These are phyloP conservation scores for Drosophila tsacasi DNA, from an alignment of 1,140 invertebrate species.

Conservation along the genomic window DNA sequence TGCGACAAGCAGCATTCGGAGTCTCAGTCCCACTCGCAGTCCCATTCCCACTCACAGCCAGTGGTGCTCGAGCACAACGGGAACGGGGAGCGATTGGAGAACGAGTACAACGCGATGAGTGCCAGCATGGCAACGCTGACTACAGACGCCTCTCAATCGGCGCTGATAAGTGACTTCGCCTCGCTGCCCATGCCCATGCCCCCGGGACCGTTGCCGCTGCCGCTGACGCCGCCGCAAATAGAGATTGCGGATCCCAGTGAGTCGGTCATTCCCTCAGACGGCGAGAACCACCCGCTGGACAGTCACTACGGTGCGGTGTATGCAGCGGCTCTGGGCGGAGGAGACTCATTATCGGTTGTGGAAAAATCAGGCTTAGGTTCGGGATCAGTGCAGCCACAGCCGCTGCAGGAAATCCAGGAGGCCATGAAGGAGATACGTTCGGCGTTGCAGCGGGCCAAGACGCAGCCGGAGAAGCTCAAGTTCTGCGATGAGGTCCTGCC, in stretches of 20 bases:
- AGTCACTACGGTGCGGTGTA: conserved; percentile 64
- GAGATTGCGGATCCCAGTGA: conserved; percentile 39
- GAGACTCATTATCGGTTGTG: conserved; percentile 23
- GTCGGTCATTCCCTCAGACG: conserved; percentile 9
- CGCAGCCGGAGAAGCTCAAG: conserved; percentile 82
- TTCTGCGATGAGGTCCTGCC: conserved; percentile 78
- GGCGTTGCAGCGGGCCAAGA: conserved; percentile 90
- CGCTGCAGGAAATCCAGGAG: conserved; percentile 86
- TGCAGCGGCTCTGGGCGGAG: conserved; percentile 62
- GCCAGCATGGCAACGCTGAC: conserved; percentile 45
- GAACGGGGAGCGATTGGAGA: conserved; percentile 60
- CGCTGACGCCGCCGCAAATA: conserved; percentile 52
- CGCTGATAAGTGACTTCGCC: conserved; percentile 61
- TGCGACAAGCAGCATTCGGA: conserved; percentile 59
- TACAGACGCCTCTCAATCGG: conserved; percentile 46
- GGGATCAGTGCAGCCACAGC: conserved; percentile 28
- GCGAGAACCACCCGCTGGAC: conserved; percentile 6
- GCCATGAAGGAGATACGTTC: conserved; percentile 93
- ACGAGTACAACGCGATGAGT: conserved; percentile 59
- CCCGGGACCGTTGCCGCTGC: conserved; percentile 42
- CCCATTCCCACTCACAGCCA: conserved; percentile 21
- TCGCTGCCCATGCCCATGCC: conserved; percentile 44
- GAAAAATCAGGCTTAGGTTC: neutral
- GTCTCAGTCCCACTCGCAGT: conserved; percentile 15
- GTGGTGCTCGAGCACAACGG: conserved; percentile 41